These are phyloP conservation scores for Nematolebias whitei DNA, from an alignment of 2,113 vertebrate genomes.

Conservation along the genomic window DNA sequence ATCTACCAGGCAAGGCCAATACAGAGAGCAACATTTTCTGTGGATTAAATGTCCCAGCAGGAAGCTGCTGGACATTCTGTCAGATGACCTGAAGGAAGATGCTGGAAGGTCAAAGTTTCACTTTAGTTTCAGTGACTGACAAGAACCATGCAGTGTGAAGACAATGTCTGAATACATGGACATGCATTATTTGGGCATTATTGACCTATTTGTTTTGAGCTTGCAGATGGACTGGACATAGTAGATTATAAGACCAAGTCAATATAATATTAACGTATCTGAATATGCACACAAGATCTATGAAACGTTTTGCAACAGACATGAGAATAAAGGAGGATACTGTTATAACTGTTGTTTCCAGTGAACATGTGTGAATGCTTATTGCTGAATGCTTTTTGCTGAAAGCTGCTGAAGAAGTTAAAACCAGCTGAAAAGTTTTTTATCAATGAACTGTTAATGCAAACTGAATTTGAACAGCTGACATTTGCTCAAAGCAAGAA, in stretches of 20 bases:
- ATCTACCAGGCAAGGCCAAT: not conserved
- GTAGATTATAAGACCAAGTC: not conserved
- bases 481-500: no score
- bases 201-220: not conserved
- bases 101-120: not conserved
- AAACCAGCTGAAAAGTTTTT: no score
- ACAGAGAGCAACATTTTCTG: not conserved
- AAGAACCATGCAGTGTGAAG: not conserved
- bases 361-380: no score
- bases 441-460: no score
- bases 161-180: not conserved
- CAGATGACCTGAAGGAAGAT: not conserved
- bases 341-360: slow-evolving; percentile 6
- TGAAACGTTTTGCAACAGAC: not conserved
- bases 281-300: not conserved
- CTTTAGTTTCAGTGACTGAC: not conserved
- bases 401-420: no score
- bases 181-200: not conserved
- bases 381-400: no score
- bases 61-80: not conserved
- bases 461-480: no score
- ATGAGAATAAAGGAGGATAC: not conserved
- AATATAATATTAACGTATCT: no score
- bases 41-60: not conserved
- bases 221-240: not conserved